phyloP scores from a whole-genome alignment of 2,797 vertebrate species.

The Falco rusticolus region DNA sequence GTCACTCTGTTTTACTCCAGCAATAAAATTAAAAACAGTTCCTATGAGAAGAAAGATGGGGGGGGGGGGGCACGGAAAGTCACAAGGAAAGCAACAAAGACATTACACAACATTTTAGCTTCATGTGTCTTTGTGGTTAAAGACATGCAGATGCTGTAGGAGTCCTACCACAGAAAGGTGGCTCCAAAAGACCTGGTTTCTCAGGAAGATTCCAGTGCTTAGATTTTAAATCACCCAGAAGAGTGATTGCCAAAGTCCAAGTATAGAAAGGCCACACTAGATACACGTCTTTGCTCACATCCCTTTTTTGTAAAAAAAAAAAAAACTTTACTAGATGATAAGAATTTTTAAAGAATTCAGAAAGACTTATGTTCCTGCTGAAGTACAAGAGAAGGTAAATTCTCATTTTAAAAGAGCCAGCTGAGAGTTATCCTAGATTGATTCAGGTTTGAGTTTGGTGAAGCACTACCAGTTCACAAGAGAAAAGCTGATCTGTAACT shows the following conservation, averaged over 20 bases:
- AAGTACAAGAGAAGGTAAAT: neutral
- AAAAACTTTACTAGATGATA: neutral
- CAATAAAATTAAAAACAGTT: neutral
- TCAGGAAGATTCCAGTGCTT: neutral
- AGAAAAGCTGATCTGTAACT: neutral
- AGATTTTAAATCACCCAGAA: neutral
- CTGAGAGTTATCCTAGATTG: neutral
- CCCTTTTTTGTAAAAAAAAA: neutral
- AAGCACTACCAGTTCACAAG: neutral
- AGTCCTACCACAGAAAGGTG: neutral
- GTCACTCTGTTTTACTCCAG: neutral
- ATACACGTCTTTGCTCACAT: neutral
- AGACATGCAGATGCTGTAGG: neutral
- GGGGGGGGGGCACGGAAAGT: neutral
- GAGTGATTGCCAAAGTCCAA: neutral
- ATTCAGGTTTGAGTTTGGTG: neutral
- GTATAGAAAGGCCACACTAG: neutral
- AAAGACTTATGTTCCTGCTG: neutral
- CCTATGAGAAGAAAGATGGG: neutral
- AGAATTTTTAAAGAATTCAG: neutral
- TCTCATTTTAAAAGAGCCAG: neutral
- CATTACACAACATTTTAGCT: neutral
- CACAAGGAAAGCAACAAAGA: neutral
- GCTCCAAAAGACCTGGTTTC: neutral
- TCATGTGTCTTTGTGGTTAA: neutral